Conservation (phyloP, 2,888 invertebrate species). For the Conus canariensis region DNA sequence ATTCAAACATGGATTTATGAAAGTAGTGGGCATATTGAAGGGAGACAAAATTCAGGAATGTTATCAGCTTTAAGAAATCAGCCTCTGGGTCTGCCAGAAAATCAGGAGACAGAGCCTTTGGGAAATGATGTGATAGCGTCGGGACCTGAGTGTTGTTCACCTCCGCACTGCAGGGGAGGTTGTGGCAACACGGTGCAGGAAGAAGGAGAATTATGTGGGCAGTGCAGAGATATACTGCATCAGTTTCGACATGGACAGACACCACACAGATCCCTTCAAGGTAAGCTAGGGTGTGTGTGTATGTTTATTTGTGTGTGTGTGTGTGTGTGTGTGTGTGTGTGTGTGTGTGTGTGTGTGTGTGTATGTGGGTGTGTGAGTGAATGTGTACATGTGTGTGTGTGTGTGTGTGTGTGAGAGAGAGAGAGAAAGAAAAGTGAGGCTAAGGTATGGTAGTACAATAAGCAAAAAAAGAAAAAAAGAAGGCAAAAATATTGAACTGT, state of each 20-base stretch:
- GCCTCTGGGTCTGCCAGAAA: slow-evolving; percentile 33
- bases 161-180: background rate
- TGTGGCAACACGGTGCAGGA: slow-evolving; percentile 11
- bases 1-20: background rate
- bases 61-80: background rate
- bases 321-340: background rate
- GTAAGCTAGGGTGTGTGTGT: background rate
- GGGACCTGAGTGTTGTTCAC: slow-evolving; percentile 11
- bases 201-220: slow-evolving; percentile 11
- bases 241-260: background rate
- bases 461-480: no score
- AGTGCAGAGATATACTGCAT: slow-evolving; percentile 23
- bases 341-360: background rate
- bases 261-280: background rate
- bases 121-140: slow-evolving; percentile 21
- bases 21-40: background rate
- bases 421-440: no score
- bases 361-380: background rate
- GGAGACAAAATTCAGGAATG: background rate
- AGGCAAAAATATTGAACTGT: no score
- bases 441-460: no score
- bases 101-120: slow-evolving; percentile 21
- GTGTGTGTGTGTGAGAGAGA: no score
- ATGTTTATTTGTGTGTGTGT: background rate
- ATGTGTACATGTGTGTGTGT: background rate